Conservation (phyloP, 2,113 vertebrate species). For the Hydropotes inermis region DNA sequence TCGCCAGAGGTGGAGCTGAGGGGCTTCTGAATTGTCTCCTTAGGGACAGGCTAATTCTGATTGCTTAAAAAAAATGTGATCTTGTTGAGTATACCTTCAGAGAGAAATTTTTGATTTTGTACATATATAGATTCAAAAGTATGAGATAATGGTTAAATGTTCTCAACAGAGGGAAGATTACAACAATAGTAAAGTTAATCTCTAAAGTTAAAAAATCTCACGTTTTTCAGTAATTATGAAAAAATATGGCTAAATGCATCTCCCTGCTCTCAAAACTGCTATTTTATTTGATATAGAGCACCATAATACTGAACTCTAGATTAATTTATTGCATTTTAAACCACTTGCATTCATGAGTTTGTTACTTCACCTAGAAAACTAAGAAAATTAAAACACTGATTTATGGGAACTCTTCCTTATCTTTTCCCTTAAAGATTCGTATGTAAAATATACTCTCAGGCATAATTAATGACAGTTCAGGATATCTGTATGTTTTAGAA, state of each 20-base stretch:
- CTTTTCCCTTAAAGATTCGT: background rate
- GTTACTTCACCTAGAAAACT: background rate
- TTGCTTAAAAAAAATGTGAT: background rate
- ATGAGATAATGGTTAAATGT: background rate
- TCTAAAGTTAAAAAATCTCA: background rate
- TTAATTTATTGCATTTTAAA: background rate
- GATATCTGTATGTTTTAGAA: background rate
- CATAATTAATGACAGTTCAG: background rate
- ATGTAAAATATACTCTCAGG: background rate
- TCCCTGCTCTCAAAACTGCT: background rate
- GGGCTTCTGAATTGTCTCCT: background rate
- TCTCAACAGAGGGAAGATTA: background rate
- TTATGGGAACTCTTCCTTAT: background rate
- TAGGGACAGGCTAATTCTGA: background rate
- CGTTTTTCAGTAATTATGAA: background rate
- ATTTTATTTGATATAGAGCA: background rate
- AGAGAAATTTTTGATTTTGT: background rate
- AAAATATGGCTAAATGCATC: background rate
- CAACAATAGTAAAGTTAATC: background rate
- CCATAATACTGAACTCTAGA: background rate
- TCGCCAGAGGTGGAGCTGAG: background rate
- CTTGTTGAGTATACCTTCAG: background rate
- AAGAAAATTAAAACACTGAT: slow-evolving; percentile 4
- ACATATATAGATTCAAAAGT: background rate
- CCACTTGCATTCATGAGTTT: background rate